Conservation (phyloP, 2,888 invertebrate species). For the Chymomyza caudatula region DNA sequence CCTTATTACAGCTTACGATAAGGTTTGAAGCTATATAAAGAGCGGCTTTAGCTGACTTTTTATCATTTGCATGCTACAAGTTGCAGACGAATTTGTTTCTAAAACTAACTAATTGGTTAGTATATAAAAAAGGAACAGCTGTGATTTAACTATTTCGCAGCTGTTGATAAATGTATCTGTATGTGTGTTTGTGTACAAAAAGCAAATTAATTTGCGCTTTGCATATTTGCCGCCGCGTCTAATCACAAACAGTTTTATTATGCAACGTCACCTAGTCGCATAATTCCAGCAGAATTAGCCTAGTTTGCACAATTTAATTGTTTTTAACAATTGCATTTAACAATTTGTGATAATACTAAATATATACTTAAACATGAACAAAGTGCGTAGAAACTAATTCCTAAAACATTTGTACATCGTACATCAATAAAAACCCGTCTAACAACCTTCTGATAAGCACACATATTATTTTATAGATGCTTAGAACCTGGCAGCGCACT, state of each 20-base stretch:
- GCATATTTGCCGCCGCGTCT: slow-evolving; percentile 13
- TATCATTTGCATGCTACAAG: neutral
- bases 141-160: neutral
- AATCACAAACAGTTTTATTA: slow-evolving; percentile 44
- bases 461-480: slow-evolving; percentile 54
- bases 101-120: no score
- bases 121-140: neutral
- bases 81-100: neutral
- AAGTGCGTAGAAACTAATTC: neutral
- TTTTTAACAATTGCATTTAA: slow-evolving; percentile 31
- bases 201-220: slow-evolving; percentile 38
- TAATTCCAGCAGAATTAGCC: slow-evolving; percentile 7
- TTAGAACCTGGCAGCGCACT: slow-evolving; percentile 39
- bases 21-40: neutral
- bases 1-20: neutral
- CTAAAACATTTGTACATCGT: neutral
- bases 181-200: slow-evolving; percentile 27
- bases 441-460: slow-evolving; percentile 17
- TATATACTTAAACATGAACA: neutral
- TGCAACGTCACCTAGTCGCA: slow-evolving; percentile 54
- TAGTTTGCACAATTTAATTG: slow-evolving; percentile 1
- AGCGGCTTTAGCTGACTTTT: neutral
- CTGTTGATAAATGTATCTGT: neutral
- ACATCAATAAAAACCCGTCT: neutral
- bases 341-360: slow-evolving; percentile 26